Evolutionary conservation across 2,888 invertebrate species (phyloP).

Genomic region (Branchellion lobata): DNA sequence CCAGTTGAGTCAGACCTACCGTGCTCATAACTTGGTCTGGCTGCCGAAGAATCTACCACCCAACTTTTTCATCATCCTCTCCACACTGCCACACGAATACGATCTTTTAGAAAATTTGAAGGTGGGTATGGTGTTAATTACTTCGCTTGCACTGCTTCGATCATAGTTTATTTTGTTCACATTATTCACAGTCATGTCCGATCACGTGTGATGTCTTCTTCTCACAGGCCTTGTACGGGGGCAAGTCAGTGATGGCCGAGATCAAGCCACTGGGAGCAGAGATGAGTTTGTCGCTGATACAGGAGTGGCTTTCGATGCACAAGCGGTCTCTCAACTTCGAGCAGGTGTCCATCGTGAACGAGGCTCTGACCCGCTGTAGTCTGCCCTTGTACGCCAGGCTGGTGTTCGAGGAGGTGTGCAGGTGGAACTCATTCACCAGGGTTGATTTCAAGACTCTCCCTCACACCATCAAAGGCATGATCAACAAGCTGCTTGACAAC

Average conservation of each 20-base stretch:
- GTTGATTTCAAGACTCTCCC: conserved; percentile 47
- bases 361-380: conserved; percentile 51
- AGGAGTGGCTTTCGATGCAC: conserved; percentile 45
- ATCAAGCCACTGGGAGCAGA: conserved; percentile 45
- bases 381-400: conserved; percentile 54
- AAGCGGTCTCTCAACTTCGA: conserved; percentile 53
- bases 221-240: conserved; percentile 26
- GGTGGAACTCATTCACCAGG: conserved; percentile 52
- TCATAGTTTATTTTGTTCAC: too few species aligned
- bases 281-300: conserved; percentile 45
- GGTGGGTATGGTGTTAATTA: too few species aligned
- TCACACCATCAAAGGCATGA: conserved; percentile 53
- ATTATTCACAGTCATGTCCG: too few species aligned
- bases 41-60: conserved; percentile 51
- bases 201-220: too few species aligned
- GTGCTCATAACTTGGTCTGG: conserved; percentile 53
- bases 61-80: conserved; percentile 53
- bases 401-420: conserved; percentile 53
- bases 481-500: conserved; percentile 53
- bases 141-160: too few species aligned
- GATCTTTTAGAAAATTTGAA: conserved; percentile 54
- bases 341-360: conserved; percentile 49
- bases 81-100: conserved; percentile 52
- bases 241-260: conserved; percentile 46
- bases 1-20: conserved; percentile 52